phyloP scores from a whole-genome alignment of 1,140 invertebrate species.

The Trichomalopsis sarcophagae region DNA sequence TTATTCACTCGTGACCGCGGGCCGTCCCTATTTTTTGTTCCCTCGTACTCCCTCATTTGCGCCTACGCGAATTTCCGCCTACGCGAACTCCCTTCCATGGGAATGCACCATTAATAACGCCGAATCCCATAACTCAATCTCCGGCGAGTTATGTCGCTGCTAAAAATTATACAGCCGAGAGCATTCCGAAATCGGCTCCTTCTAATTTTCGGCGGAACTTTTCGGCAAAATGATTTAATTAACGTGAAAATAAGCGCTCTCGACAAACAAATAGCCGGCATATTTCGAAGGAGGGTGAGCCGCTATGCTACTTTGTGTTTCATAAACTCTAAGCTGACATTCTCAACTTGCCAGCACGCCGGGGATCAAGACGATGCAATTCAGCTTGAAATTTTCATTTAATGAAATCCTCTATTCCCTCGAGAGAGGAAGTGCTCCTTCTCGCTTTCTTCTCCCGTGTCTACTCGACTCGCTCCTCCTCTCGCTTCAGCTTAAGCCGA shows the following conservation, averaged over 20 bases:
- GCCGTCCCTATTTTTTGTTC: background rate
- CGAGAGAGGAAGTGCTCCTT: background rate
- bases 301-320: slow-evolving; percentile 17
- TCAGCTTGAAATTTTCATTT: slow-evolving; percentile 35
- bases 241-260: background rate
- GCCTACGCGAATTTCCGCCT: slow-evolving; percentile 5
- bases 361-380: background rate
- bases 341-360: background rate
- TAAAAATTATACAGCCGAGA: background rate
- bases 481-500: too few relatives aligned
- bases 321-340: slow-evolving; percentile 6
- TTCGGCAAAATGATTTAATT: background rate
- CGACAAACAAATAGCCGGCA: background rate
- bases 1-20: slow-evolving; percentile 49
- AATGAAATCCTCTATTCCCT: slow-evolving; percentile 18
- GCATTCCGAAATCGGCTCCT: background rate
- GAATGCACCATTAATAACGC: slow-evolving; percentile 42
- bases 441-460: background rate
- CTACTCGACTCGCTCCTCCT: background rate
- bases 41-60: background rate
- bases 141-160: slow-evolving; percentile 11
- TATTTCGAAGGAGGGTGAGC: background rate
- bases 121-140: slow-evolving; percentile 28
- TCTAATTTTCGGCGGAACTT: background rate
- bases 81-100: background rate